These are phyloP conservation scores for Eupithecia subfuscata DNA, from an alignment of 2,888 invertebrate species.

Conservation along the genomic window DNA sequence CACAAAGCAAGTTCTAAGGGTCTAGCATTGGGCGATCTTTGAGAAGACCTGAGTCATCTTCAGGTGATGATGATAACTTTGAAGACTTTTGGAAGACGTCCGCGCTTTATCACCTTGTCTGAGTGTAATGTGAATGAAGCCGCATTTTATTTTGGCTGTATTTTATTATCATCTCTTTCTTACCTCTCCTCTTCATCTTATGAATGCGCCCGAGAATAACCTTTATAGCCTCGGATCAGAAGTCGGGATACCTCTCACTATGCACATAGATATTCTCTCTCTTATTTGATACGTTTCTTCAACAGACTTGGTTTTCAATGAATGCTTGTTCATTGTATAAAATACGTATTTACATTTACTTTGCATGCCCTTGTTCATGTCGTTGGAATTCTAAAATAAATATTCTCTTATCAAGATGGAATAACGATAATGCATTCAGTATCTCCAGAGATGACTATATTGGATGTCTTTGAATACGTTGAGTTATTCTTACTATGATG, in stretches of 20 bases:
- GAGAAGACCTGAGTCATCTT: neutral
- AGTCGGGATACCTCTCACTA: neutral
- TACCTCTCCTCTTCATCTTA: no score
- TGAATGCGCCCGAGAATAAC: neutral
- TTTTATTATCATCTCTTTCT: neutral
- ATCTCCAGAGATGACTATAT: slow-evolving; percentile 9
- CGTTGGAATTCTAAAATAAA: slow-evolving; percentile 20
- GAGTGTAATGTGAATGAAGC: no score
- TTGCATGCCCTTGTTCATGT: slow-evolving; percentile 14
- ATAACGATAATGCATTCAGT: slow-evolving; percentile 10
- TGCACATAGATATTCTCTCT: neutral
- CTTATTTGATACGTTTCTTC: neutral
- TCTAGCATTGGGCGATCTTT: neutral
- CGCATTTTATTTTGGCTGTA: no score
- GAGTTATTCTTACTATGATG: neutral
- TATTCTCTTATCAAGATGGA: slow-evolving; percentile 18
- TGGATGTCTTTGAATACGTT: neutral
- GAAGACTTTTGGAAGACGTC: neutral
- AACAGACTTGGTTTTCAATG: neutral
- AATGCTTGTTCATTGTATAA: slow-evolving; percentile 5
- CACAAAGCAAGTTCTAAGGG: neutral
- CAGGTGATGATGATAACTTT: neutral
- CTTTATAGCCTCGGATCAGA: neutral
- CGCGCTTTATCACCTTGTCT: neutral
- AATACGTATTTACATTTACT: slow-evolving; percentile 18